These are phyloP conservation scores for Babyrousa celebensis DNA, from an alignment of 2,797 vertebrate genomes.

Conservation along the genomic window DNA sequence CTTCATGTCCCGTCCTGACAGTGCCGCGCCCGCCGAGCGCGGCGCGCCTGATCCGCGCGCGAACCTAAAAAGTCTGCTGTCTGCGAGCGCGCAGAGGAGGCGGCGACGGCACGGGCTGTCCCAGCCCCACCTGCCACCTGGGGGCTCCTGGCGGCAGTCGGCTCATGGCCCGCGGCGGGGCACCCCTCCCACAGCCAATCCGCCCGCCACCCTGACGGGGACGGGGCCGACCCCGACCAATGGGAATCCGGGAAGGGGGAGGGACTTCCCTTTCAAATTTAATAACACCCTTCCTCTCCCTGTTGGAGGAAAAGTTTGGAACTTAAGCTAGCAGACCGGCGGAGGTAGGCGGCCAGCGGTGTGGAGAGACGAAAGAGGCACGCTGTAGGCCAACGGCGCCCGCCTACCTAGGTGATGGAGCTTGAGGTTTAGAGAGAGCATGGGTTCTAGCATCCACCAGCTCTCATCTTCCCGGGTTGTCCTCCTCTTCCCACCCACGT, in stretches of 20 bases:
- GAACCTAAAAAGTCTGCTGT: neutral
- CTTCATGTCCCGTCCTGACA: slow-evolving; percentile 87
- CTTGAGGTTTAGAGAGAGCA: neutral
- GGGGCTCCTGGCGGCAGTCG: neutral
- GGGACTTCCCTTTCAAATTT: slow-evolving; percentile 84
- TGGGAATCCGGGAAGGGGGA: slow-evolving; percentile 70
- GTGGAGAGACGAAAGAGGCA: fast-evolving
- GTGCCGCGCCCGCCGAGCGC: neutral
- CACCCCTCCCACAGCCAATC: slow-evolving; percentile 72
- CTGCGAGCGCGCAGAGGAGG: fast-evolving
- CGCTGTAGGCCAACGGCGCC: neutral
- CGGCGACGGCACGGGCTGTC: neutral
- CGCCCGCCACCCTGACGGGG: neutral
- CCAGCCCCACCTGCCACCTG: slow-evolving; percentile 80
- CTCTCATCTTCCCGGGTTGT: neutral
- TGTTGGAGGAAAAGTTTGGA: neutral
- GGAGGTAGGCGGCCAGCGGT: fast-evolving
- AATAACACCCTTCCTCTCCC: slow-evolving; percentile 57
- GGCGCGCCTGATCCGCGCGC: neutral
- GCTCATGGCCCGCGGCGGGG: neutral
- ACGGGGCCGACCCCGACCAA: neutral
- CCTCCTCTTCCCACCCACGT: neutral
- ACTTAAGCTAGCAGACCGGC: fast-evolving
- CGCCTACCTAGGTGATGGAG: slow-evolving; percentile 11
- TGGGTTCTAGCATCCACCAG: neutral